Percentiles rank a stretch among this genome's conserved stretches.
phyloP scores from a whole-genome alignment of 2,888 invertebrate species.

The Fragum sueziense region DNA sequence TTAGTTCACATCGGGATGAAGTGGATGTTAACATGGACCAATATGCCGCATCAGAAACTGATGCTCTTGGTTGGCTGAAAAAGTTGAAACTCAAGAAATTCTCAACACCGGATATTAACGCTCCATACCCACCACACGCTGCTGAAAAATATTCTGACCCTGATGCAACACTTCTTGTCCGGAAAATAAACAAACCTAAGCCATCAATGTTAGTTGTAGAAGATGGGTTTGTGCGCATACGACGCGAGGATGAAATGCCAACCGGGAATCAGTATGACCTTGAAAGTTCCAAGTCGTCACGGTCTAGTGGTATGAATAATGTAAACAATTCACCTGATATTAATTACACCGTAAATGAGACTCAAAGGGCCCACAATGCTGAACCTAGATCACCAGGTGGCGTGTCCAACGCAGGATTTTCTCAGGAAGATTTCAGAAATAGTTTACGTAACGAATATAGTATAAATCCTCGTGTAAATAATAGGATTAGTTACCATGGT shows the following conservation, averaged over 20 bases:
- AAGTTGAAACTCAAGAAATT: conserved; percentile 33
- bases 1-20: conserved; percentile 31
- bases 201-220: conserved; percentile 93
- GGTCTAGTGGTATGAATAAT: conserved; percentile 32
- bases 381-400: neutral
- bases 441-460: neutral
- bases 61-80: conserved; percentile 51
- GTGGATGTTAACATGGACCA: conserved; percentile 46
- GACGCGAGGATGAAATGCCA: conserved; percentile 86
- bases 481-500: neutral
- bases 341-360: conserved; percentile 5
- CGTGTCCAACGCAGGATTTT: conserved; percentile 35
- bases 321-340: conserved; percentile 33
- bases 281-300: conserved; percentile 47
- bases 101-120: conserved; percentile 17
- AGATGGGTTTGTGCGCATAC: conserved; percentile 93
- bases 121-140: conserved; percentile 51
- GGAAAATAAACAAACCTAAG: conserved; percentile 42
- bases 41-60: conserved; percentile 49
- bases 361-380: neutral
- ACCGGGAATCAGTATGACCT: conserved; percentile 58
- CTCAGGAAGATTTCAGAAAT: conserved; percentile 40
- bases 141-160: conserved; percentile 56
- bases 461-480: neutral
- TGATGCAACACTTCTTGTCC: conserved; percentile 53